Evolutionary conservation across 1,140 invertebrate species (phyloP).

Genomic region (Hycleus cichorii): DNA sequence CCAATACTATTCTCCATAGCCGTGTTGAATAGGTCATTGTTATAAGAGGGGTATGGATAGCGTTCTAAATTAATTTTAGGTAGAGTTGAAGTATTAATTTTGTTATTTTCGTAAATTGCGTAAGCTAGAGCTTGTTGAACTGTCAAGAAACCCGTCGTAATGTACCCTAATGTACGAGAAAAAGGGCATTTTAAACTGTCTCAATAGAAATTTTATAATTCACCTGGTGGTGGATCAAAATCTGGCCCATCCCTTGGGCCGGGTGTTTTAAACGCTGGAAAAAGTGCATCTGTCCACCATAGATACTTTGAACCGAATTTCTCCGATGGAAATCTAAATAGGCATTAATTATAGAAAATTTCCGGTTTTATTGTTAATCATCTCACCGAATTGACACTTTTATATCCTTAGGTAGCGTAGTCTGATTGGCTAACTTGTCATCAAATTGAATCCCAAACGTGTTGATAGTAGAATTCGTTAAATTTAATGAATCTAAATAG

Average conservation of each 20-base stretch:
- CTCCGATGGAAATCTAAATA: slow-evolving; percentile 43
- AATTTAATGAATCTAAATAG: slow-evolving; percentile 34
- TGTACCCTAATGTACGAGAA: slow-evolving; percentile 52
- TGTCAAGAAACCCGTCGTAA: slow-evolving; percentile 58
- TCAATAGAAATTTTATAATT: too few species aligned
- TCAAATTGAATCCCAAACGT: slow-evolving; percentile 48
- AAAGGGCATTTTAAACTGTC: neutral
- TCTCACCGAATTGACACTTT: slow-evolving; percentile 47
- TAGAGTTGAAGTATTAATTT: slow-evolving; percentile 29
- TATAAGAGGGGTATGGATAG: slow-evolving; percentile 68
- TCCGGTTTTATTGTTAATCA: too few species aligned
- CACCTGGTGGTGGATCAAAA: too few species aligned
- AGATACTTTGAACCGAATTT: slow-evolving; percentile 35
- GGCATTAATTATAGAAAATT: too few species aligned
- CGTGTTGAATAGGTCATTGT: slow-evolving; percentile 59
- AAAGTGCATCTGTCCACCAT: slow-evolving; percentile 61
- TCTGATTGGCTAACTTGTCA: slow-evolving; percentile 40
- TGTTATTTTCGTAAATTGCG: slow-evolving; percentile 21
- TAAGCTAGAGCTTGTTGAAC: slow-evolving; percentile 58
- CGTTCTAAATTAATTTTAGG: slow-evolving; percentile 48
- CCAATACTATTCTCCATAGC: slow-evolving; percentile 64
- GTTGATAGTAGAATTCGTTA: neutral
- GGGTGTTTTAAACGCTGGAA: slow-evolving; percentile 39
- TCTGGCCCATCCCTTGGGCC: too few species aligned
- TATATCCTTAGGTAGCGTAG: slow-evolving; percentile 43